Evolutionary conservation across 1,140 invertebrate genomes (phyloP).

Genomic region (Sweltsa coloradensis): DNA sequence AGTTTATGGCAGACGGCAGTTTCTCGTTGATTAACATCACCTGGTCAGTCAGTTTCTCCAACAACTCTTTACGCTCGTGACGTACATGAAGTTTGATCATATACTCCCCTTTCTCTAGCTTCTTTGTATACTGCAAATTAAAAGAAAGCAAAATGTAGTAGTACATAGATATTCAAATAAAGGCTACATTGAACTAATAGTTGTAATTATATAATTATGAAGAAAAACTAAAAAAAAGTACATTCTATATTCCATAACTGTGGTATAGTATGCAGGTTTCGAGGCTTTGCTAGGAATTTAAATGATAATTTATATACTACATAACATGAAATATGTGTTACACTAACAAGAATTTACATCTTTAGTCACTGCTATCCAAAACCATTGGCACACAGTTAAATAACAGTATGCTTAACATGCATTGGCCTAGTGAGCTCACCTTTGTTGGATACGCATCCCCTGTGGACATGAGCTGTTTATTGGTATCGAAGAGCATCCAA

Average conservation of each 20-base stretch:
- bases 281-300: too few species aligned
- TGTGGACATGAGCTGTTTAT: constrained; percentile 71
- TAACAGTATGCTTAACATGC: too few species aligned
- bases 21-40: constrained; percentile 67
- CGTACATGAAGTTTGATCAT: constrained; percentile 71
- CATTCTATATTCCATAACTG: too few species aligned
- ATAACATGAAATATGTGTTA: neutral
- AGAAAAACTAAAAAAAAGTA: too few species aligned
- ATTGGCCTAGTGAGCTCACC: constrained; percentile 42
- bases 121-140: constrained; percentile 59
- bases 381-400: too few species aligned
- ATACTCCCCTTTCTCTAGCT: constrained; percentile 95
- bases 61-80: constrained; percentile 72
- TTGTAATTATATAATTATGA: neutral
- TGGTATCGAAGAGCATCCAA: constrained; percentile 91
- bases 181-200: neutral
- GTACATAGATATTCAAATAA: neutral
- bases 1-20: constrained; percentile 48
- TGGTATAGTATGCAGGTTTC: too few species aligned
- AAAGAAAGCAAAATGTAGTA: constrained; percentile 11
- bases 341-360: neutral
- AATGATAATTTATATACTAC: neutral
- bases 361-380: constrained; percentile 5
- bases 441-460: constrained; percentile 84
- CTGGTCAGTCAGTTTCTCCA: constrained; percentile 76